Evolutionary conservation across 1,140 invertebrate genomes (phyloP).

Genomic region (Drosophila rhopaloa): DNA sequence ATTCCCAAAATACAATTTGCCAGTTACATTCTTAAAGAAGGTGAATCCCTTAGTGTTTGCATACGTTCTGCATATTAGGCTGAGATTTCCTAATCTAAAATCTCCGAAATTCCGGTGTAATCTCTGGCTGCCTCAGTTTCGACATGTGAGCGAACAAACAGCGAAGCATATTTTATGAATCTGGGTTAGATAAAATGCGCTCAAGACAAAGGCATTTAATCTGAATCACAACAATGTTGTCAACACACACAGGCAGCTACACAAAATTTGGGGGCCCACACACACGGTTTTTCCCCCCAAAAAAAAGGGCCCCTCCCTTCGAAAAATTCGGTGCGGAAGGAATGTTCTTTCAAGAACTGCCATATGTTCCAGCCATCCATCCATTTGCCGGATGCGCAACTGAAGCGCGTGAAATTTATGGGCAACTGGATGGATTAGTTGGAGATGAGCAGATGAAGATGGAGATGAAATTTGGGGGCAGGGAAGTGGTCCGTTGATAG

Average conservation of each 20-base stretch:
- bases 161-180: constrained; percentile 65
- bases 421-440: constrained; percentile 20
- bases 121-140: constrained; percentile 50
- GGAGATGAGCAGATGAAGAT: constrained; percentile 6
- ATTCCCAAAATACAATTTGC: constrained; percentile 4
- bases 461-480: constrained; percentile 4
- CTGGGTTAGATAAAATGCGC: constrained; percentile 77
- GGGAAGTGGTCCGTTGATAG: constrained; percentile 41
- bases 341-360: constrained; percentile 66
- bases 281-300: constrained; percentile 24
- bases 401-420: constrained; percentile 79
- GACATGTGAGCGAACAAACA: constrained; percentile 40
- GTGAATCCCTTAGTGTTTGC: background rate
- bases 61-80: constrained; percentile 41
- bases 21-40: background rate
- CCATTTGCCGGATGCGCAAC: constrained; percentile 67
- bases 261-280: constrained; percentile 34
- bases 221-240: constrained; percentile 77
- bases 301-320: background rate
- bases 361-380: constrained; percentile 56
- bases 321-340: constrained; percentile 6
- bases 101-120: constrained; percentile 58
- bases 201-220: constrained; percentile 76
- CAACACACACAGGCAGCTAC: constrained; percentile 48
- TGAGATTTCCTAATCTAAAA: constrained; percentile 66